Evolutionary conservation across 2,113 vertebrate species (phyloP).

Genomic region (Propithecus coquereli): DNA sequence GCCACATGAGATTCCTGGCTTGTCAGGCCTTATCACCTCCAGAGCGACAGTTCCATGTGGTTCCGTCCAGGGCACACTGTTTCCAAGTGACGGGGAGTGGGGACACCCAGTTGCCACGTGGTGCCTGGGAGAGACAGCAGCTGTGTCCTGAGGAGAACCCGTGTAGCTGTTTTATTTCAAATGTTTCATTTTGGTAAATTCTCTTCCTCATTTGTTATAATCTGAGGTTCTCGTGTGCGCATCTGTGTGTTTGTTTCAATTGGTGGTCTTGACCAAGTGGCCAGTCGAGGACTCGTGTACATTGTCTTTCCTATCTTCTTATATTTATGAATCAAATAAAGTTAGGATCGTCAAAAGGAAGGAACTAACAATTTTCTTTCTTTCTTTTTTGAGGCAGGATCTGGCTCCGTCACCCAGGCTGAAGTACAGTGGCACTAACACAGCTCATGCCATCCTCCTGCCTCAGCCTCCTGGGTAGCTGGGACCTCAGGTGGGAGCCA

Average conservation of each 20-base stretch:
- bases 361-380: neutral
- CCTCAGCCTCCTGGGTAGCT: too few species aligned
- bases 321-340: neutral
- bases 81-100: neutral
- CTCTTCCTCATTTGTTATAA: rapidly evolving
- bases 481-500: too few species aligned
- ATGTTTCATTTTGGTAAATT: neutral
- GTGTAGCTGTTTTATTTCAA: too few species aligned
- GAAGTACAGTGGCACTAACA: too few species aligned
- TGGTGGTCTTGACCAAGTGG: neutral
- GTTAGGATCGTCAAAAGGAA: neutral
- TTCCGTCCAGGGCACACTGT: rapidly evolving
- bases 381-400: neutral
- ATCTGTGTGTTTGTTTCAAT: neutral
- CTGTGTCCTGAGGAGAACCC: too few species aligned
- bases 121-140: rapidly evolving
- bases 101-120: neutral
- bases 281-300: too few species aligned
- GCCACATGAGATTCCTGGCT: rapidly evolving
- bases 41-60: rapidly evolving
- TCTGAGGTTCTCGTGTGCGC: too few species aligned
- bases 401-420: too few species aligned
- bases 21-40: rapidly evolving
- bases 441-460: too few species aligned
- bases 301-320: neutral